These are phyloP conservation scores for Luehdorfia chinensis DNA, from an alignment of 1,140 invertebrate species.

Conservation along the genomic window DNA sequence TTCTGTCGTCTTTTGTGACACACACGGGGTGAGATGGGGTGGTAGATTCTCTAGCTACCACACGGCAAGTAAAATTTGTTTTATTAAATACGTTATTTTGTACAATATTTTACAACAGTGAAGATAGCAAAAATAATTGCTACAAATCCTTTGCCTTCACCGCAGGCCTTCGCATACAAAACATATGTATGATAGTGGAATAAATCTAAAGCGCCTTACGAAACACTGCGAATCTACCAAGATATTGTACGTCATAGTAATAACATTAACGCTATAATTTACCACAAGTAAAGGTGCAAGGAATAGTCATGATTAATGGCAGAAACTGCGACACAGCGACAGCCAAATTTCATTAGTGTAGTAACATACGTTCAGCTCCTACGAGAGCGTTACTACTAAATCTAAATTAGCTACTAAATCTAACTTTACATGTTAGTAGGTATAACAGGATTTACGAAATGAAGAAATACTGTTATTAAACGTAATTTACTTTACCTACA, in stretches of 20 bases:
- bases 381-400: conserved; percentile 6
- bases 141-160: no score
- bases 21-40: no score
- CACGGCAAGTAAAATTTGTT: no score
- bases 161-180: no score
- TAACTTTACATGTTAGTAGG: conserved; percentile 4
- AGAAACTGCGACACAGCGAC: conserved; percentile 7
- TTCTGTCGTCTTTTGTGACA: no score
- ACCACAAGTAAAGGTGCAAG: conserved; percentile 8
- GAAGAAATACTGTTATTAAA: conserved; percentile 14
- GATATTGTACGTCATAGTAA: conserved; percentile 15
- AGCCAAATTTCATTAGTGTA: conserved; percentile 14
- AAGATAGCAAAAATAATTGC: no score
- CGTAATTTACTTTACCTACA: background rate
- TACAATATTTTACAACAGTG: no score
- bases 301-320: conserved; percentile 17
- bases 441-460: conserved; percentile 5
- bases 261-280: conserved; percentile 7
- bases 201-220: conserved; percentile 1
- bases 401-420: conserved; percentile 17
- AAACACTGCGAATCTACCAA: conserved; percentile 1
- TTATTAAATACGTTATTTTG: no score
- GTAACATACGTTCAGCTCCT: conserved; percentile 12
- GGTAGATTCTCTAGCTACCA: no score
- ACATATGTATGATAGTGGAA: no score